Conservation (phyloP, 2,888 invertebrate species). For the Xylota sylvarum region DNA sequence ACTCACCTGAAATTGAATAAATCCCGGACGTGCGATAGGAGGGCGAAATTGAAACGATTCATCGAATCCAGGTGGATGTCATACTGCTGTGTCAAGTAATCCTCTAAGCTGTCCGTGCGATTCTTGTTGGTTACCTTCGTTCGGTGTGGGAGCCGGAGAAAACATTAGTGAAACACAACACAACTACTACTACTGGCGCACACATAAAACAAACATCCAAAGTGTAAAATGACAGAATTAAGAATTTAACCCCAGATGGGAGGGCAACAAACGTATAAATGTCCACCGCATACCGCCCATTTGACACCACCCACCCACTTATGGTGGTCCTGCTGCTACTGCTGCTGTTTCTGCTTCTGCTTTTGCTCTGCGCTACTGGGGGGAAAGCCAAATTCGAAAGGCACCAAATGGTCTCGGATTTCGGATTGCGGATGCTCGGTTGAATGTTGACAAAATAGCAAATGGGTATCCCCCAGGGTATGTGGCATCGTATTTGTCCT, state of each 20-base stretch:
- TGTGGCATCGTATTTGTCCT: conserved; percentile 60
- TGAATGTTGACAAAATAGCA: conserved; percentile 73
- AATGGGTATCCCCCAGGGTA: conserved; percentile 67
- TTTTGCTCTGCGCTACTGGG: background rate
- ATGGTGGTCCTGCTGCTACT: conserved; percentile 24
- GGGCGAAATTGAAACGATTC: conserved; percentile 88
- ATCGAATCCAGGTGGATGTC: conserved; percentile 87
- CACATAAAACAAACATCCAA: conserved; percentile 60
- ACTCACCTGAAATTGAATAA: conserved; percentile 89
- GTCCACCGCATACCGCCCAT: conserved; percentile 54
- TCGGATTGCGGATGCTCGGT: conserved; percentile 64
- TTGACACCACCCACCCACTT: conserved; percentile 53
- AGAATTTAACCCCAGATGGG: conserved; percentile 72
- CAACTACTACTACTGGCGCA: conserved; percentile 17
- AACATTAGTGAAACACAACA: conserved; percentile 49
- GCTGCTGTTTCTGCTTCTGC: conserved; percentile 11
- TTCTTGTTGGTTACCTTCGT: conserved; percentile 84
- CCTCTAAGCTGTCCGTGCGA: conserved; percentile 84
- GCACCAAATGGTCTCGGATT: conserved; percentile 71
- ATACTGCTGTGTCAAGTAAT: conserved; percentile 86
- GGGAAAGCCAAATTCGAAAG: conserved; percentile 62
- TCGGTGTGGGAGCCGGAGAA: conserved; percentile 21
- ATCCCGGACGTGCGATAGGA: conserved; percentile 87
- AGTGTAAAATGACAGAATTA: conserved; percentile 72
- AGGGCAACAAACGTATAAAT: conserved; percentile 39